Conservation (phyloP, 2,113 vertebrate species). For the Rhagologus leucostigma region DNA sequence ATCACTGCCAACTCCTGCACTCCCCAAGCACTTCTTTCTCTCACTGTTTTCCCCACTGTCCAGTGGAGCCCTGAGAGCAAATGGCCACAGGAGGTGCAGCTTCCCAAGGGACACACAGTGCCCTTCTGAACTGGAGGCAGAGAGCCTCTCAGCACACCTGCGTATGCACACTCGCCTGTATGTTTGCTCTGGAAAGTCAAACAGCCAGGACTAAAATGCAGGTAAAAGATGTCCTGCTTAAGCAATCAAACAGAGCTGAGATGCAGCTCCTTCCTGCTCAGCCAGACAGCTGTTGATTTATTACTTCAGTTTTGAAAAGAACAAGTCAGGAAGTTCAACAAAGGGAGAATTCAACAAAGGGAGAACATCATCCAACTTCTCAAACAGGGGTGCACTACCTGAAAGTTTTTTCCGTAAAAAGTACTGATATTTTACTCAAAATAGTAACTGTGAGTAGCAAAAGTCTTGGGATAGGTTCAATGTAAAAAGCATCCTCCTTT, state of each 20-base stretch:
- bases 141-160: neutral
- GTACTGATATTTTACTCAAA: neutral
- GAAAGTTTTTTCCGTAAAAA: neutral
- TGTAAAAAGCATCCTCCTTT: neutral
- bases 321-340: neutral
- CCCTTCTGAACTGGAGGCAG: neutral
- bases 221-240: neutral
- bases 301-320: neutral
- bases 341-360: neutral
- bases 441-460: neutral
- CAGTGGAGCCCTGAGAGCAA: neutral
- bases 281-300: neutral
- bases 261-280: neutral
- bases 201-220: neutral
- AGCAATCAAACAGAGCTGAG: neutral
- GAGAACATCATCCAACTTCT: accelerated
- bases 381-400: neutral
- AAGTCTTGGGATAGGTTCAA: neutral
- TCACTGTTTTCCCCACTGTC: neutral
- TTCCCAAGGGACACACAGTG: neutral
- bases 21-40: neutral
- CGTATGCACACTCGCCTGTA: accelerated
- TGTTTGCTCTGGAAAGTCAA: neutral
- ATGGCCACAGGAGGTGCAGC: accelerated
- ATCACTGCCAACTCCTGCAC: accelerated